phyloP scores from a whole-genome alignment of 37 sponge, comb jelly and placozoan species.

The Amphimedon queenslandica region DNA sequence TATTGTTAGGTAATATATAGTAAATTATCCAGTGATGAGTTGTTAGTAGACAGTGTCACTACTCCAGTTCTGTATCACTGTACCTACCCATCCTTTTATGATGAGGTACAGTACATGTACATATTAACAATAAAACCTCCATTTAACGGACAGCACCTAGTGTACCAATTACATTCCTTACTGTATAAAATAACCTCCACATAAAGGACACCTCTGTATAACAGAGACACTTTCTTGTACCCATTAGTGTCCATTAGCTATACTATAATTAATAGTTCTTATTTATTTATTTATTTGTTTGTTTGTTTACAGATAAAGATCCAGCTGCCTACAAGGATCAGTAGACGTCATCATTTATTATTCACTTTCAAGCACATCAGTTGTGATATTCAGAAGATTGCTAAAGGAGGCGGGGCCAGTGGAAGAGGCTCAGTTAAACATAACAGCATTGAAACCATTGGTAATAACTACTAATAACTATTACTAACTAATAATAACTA shows the following conservation, averaged over 20 bases:
- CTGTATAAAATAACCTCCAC: too few species aligned
- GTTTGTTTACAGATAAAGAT: constrained; percentile 89
- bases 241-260: too few species aligned
- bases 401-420: too few species aligned
- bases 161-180: too few species aligned
- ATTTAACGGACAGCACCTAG: too few species aligned
- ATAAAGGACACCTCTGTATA: too few species aligned
- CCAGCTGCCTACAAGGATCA: constrained; percentile 66
- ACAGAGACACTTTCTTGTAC: too few species aligned
- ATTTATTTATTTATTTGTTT: constrained; percentile 15
- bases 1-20: constrained; percentile 82
- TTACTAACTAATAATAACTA: too few species aligned
- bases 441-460: too few species aligned
- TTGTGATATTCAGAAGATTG: constrained; percentile 64
- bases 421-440: too few species aligned
- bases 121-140: too few species aligned
- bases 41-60: constrained; percentile 54
- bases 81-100: constrained; percentile 77
- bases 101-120: constrained; percentile 86
- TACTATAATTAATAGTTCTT: neutral
- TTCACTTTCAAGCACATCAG: constrained; percentile 89
- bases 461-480: too few species aligned
- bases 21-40: constrained; percentile 38
- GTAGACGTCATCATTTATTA: constrained; percentile 70
- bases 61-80: constrained; percentile 77